Conservation (phyloP, 2,888 invertebrate species). For the Seira musarum region DNA sequence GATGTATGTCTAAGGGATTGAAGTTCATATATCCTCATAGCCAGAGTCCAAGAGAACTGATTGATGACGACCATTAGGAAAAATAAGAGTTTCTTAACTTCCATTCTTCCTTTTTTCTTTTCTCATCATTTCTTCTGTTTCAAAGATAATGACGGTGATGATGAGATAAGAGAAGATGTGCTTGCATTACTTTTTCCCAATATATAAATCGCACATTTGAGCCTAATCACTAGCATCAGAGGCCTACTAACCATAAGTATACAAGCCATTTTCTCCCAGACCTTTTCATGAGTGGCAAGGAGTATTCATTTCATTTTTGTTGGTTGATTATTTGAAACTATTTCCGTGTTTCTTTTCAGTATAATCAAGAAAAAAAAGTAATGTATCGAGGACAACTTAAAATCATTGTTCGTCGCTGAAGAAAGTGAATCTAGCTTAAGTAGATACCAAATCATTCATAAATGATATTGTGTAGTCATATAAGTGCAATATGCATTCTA, state of each 20-base stretch:
- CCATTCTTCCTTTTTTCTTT: neutral
- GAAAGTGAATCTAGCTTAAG: no score
- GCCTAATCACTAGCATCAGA: neutral
- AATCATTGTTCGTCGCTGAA: no score
- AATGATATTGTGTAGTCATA: no score
- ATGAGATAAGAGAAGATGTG: slow-evolving; percentile 4
- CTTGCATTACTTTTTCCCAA: no score
- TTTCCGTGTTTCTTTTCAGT: no score
- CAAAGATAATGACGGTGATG: slow-evolving; percentile 3
- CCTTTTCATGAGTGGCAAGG: neutral
- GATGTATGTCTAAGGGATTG: slow-evolving; percentile 30
- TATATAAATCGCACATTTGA: no score
- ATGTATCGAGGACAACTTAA: no score
- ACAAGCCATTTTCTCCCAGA: neutral
- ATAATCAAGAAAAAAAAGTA: no score
- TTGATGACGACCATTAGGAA: slow-evolving; percentile 52
- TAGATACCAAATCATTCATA: no score
- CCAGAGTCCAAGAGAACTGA: slow-evolving; percentile 32
- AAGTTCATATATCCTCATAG: slow-evolving; percentile 19
- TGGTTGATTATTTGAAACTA: neutral
- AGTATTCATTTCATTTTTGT: neutral
- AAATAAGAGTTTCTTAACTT: slow-evolving; percentile 37
- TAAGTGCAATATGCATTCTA: no score
- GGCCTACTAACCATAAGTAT: neutral
- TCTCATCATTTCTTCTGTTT: slow-evolving; percentile 4